Base-by-base conservation (phyloP, 2,888 invertebrate genomes). In the Colletes collaris region DNA sequence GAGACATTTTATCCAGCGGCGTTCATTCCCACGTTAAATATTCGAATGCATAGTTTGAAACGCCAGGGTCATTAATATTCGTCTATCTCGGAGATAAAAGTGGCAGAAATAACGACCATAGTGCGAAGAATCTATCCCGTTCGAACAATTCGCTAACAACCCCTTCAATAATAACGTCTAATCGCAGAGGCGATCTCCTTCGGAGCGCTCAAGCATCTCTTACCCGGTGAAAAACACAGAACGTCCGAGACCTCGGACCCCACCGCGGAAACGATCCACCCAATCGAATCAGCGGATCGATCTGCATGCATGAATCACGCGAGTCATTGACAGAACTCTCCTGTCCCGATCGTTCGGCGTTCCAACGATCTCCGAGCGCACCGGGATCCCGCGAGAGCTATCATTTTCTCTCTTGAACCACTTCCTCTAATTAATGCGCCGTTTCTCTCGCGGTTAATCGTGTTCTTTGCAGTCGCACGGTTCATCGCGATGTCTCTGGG, bases 391-490 rank as follows among this genome's bases (percentile, higher is more conserved):
- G 52, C 72, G 55, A 65, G 76, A 76, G 65, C 78, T 52, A 70
- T 76, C 64, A 78, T 78, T 78, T 78, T 78, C 85, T 79, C 83
- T 79, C 74, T 52, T 79, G 79, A 74, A 73, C 73, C 73, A 79
- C 73, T 78, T 78, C 76, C 66, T 88, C 89, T 90, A 90, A 90
- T 90, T 90, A 90, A 90, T 88, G 83, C 87, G 83, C 85, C 86
- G 88, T 87, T 90, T 89, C 87, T 86, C 89, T 84, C 86, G 88
- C 81, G 27, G 87, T 85, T 82, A 86, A 89, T 90, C 89, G 90
- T 88, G 90, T 87, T 86, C 84, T 76, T 81, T 82, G 81, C 81
- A 81, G 78, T 82, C 84, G 81, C 68, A 52, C 79, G 78, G 67
- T 68, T 64, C 74, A 65, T 76, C 79, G 77, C 67, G 72, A 77